Percentiles rank a stretch among this genome's conserved stretches.
These are phyloP conservation scores for Cryptus viduatorius DNA, from an alignment of 2,888 invertebrate species.

Conservation along the genomic window DNA sequence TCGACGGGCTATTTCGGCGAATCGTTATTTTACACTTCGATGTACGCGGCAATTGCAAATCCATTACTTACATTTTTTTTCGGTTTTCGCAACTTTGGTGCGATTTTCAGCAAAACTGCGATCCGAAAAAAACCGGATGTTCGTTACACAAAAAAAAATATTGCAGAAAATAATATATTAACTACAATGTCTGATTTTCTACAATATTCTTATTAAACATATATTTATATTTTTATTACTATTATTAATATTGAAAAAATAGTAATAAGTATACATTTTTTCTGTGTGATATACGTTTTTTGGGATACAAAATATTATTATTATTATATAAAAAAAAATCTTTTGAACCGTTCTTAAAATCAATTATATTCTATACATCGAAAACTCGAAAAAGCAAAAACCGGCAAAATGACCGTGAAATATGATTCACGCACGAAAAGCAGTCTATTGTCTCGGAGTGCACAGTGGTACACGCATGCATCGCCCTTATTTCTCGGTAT, in stretches of 20 bases:
- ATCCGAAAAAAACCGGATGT: no score
- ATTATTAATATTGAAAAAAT: no score
- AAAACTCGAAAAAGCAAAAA: slow-evolving; percentile 13
- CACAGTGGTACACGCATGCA: slow-evolving; percentile 46
- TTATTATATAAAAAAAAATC: no score
- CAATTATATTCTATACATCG: slow-evolving; percentile 9
- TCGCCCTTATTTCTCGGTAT: slow-evolving; percentile 17
- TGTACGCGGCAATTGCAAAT: neutral
- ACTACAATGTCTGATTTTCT: no score
- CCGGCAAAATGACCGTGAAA: slow-evolving; percentile 76
- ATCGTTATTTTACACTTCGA: slow-evolving; percentile 6
- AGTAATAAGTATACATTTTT: no score
- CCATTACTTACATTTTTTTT: neutral
- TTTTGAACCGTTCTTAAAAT: neutral
- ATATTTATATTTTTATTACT: no score
- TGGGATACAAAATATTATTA: no score
- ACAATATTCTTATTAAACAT: no score
- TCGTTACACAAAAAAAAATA: no score
- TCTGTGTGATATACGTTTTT: no score
- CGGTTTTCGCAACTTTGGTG: neutral
- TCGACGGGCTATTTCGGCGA: slow-evolving; percentile 15
- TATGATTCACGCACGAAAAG: slow-evolving; percentile 79
- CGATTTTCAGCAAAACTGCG: no score
- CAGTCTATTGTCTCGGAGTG: slow-evolving; percentile 78
- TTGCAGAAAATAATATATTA: no score